These are phyloP conservation scores for Hippocampus kuda DNA, from an alignment of 2,797 vertebrate species.

Conservation along the genomic window DNA sequence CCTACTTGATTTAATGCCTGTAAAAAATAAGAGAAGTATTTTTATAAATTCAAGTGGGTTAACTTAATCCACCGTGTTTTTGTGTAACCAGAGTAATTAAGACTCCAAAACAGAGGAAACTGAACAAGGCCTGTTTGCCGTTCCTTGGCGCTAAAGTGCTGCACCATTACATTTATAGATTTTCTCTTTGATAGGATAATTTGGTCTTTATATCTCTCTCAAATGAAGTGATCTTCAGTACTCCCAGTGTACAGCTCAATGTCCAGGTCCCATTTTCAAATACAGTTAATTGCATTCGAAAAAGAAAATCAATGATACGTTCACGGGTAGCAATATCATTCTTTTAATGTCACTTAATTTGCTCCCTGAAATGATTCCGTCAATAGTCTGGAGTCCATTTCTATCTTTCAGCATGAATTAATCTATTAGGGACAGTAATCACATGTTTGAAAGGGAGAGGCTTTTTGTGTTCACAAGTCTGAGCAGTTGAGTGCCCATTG, in stretches of 20 bases:
- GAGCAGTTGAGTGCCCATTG: slow-evolving; percentile 41
- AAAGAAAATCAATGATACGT: slow-evolving; percentile 67
- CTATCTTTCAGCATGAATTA: slow-evolving; percentile 64
- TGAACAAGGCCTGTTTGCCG: slow-evolving; percentile 56
- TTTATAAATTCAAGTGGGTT: slow-evolving; percentile 4
- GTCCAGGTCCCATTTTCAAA: slow-evolving; percentile 57
- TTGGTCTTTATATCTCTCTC: slow-evolving; percentile 66
- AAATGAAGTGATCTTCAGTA: slow-evolving; percentile 63
- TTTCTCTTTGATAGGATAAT: slow-evolving; percentile 70
- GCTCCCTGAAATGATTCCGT: slow-evolving; percentile 60
- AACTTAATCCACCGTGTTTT: slow-evolving; percentile 24
- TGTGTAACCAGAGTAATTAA: slow-evolving; percentile 33
- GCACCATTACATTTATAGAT: slow-evolving; percentile 70
- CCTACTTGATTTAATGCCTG: not conserved
- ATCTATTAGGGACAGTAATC: slow-evolving; percentile 65
- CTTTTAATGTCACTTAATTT: slow-evolving; percentile 67
- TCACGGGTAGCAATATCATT: slow-evolving; percentile 59
- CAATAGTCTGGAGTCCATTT: slow-evolving; percentile 61
- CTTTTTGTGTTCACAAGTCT: slow-evolving; percentile 42
- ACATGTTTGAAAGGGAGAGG: slow-evolving; percentile 56
- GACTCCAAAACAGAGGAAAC: slow-evolving; percentile 40
- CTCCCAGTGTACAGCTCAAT: slow-evolving; percentile 44
- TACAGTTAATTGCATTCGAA: slow-evolving; percentile 66
- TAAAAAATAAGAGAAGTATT: not conserved
- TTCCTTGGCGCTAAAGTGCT: slow-evolving; percentile 49